Base-by-base conservation (phyloP, 2,888 invertebrate species). In the Temnothorax ravouxi region DNA sequence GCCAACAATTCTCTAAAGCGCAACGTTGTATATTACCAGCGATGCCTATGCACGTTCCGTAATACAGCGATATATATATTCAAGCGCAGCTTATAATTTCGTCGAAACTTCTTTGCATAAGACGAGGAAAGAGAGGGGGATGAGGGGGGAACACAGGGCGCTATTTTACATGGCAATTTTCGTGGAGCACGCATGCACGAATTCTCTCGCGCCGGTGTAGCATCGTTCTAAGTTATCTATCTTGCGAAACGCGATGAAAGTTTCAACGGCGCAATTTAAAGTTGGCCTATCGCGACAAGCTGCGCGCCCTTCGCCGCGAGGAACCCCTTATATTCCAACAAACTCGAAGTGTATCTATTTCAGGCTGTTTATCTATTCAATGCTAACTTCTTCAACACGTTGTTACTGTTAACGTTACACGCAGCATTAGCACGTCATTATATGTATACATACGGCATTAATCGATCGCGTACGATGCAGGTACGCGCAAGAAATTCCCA, bases 201-300 rank as follows among this genome's bases (percentile, higher is more conserved):
- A 47, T 50, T 47, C 38, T 25, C 72, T 13, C 38, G 5, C 47
- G 5, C 6, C 15, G 21, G 34, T 34, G 44, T 25, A 59, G 8
- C 59, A n/a, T 38, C 72, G 72, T 81, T 52, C 84, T 77, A 82
- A 89, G 86, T 91, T 88, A 91, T 89, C 87, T 87, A 87, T 91
- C 87, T 90, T 88, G 84, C 86, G 89, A 87, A 90, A 89, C 84
- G 85, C 87, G 88, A 86, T 87, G 89, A 90, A 89, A 85, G 84
- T 86, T 87, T 80, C 84, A 83, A 87, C 54, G 79, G 77, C 83
- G 91, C 86, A 89, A 91, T 91, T 91, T 90, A 88, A 91, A 91
- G 87, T 91, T 91, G 82, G 89, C 84, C 81, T 67, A 76, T 86
- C 83, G 86, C 82, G 87, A 72, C 83, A 86, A 74, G 79, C 84